Percentiles rank a stretch among this genome's conserved stretches.
phyloP scores from a whole-genome alignment of 2,113 vertebrate species.

The Eulacestoma nigropectus region DNA sequence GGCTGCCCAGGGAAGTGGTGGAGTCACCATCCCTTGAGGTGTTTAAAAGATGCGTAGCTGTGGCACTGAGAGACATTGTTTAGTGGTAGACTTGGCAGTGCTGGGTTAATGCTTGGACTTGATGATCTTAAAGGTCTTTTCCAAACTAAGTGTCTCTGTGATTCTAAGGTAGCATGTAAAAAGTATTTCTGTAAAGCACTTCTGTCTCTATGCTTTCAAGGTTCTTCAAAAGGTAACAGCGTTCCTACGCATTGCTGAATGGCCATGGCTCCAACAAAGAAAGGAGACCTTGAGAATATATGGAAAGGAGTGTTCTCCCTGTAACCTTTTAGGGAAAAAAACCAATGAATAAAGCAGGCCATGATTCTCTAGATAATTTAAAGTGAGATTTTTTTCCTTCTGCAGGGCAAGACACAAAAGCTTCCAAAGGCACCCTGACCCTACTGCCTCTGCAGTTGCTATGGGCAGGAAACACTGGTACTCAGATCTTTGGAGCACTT shows the following conservation, averaged over 20 bases:
- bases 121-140: neutral
- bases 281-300: neutral
- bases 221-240: neutral
- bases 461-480: neutral
- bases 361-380: neutral
- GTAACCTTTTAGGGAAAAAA: neutral
- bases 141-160: neutral
- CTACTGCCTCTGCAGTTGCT: neutral
- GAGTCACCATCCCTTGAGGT: neutral
- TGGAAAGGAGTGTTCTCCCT: neutral
- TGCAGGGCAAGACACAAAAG: neutral
- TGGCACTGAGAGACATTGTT: neutral
- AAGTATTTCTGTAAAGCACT: neutral
- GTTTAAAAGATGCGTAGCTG: neutral
- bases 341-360: neutral
- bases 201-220: neutral
- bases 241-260: neutral
- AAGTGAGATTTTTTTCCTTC: neutral
- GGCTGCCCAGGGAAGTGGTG: neutral
- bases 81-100: neutral
- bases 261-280: neutral
- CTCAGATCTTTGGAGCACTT: neutral
- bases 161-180: neutral
- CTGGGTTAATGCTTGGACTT: neutral
- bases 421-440: neutral